phyloP scores from a whole-genome alignment of 2,113 vertebrate species.

The Perognathus longimembris region DNA sequence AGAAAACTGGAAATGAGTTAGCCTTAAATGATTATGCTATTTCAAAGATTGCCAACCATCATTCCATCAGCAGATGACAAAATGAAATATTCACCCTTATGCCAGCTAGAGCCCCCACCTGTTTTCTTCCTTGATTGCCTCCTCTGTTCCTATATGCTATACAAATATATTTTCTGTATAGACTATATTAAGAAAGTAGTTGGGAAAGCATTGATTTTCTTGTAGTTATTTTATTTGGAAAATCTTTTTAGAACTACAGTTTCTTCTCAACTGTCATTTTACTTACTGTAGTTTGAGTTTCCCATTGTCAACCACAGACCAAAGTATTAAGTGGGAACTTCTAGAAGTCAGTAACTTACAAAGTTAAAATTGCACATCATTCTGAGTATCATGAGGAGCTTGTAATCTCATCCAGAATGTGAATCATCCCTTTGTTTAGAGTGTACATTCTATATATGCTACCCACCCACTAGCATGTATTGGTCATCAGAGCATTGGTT shows the following conservation, averaged over 20 bases:
- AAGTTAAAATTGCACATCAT: not conserved
- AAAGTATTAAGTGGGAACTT: not conserved
- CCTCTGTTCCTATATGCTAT: not conserved
- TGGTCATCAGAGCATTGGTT: not conserved
- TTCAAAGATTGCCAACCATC: not conserved
- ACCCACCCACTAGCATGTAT: not conserved
- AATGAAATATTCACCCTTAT: not conserved
- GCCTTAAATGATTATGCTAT: not conserved
- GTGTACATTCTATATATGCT: not conserved
- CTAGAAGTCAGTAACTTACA: not conserved
- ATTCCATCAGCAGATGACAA: not conserved
- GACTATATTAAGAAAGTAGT: not conserved
- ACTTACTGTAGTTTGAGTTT: not conserved
- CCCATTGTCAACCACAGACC: not conserved
- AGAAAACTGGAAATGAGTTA: not conserved
- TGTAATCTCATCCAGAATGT: not conserved
- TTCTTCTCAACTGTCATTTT: not conserved
- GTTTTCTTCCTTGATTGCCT: not conserved
- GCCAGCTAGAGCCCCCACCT: not conserved
- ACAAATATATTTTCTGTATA: not conserved
- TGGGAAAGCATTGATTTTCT: not conserved
- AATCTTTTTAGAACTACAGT: not conserved
- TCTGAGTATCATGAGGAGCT: not conserved
- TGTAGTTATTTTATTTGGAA: not conserved
- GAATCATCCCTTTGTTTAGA: not conserved